Evolutionary conservation across 2,113 vertebrate genomes (phyloP), one percentile per base, ranked within the genome.

Genomic region (Spermophilus dauricus): DNA sequence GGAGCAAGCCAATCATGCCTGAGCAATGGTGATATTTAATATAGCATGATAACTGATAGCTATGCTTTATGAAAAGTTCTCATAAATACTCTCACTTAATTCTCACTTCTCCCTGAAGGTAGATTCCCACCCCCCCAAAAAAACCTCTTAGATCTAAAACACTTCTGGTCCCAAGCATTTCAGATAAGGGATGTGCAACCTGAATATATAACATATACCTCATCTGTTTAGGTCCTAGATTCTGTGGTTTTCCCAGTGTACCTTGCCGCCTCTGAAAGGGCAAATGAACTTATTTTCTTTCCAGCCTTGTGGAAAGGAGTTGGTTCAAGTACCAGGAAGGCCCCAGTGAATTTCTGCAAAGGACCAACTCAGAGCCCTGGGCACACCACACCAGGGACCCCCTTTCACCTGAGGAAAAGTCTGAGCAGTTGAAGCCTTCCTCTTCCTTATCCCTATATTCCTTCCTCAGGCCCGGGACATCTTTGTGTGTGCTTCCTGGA

Each of bases 271-370:
- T 82, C 72, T 45, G 61, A 48, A 73, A 87, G 65, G 58, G 30
- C 67, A 89, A 75, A 85, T 69, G 81, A 89, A 51, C 39, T 72
- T 34, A 63, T 63, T 18, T 42, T 90, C 70, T 58, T 87, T 92
- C 69, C 45, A 75, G 77, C 39, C 17, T 63, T 26, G 8, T 70
- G 69, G 83, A 70, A 45, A 89, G 69, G 56, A 61, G n/a, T 42
- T 75, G 70, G 75, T 48, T 56, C 75, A 58, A 80, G 65, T 30
- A 30, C 67, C 8, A 8, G 67, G n/a, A 92, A 85, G 69, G 51
- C 12, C 24, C 14, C 2, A 65, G 56, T 37, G 89, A 82, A 30
- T 5, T 45, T 78, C 30, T 77, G 76, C 4, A 28, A 90, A 51
- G 53, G 32, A 63, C 18, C 51, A 67, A 10, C 28, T 48, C 72